Conservation (phyloP, 2,888 invertebrate species). For the Melieria crassipennis region DNA sequence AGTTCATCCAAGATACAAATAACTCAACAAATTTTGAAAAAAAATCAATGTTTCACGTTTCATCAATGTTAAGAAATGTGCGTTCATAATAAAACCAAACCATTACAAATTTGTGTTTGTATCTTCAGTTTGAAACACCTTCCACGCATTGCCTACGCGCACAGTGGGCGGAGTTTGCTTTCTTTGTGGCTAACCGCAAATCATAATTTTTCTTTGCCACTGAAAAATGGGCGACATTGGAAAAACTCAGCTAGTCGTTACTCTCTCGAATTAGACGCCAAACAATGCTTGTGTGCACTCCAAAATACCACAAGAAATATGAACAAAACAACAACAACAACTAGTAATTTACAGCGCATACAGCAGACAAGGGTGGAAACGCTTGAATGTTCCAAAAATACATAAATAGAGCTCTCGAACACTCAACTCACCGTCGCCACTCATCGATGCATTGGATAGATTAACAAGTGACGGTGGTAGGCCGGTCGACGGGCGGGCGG, state of each 20-base stretch:
- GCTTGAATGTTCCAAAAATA: slow-evolving; percentile 7
- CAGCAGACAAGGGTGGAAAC: slow-evolving; percentile 31
- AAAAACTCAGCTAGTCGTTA: slow-evolving; percentile 9
- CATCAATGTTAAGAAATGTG: too few relatives aligned
- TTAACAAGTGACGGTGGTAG: too few relatives aligned
- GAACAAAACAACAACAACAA: too few relatives aligned
- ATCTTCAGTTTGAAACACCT: background rate
- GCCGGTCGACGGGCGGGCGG: background rate
- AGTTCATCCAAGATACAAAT: too few relatives aligned
- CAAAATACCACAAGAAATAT: background rate
- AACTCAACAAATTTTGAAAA: too few relatives aligned
- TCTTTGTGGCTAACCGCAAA: slow-evolving; percentile 50
- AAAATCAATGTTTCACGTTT: too few relatives aligned
- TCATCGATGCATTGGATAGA: too few relatives aligned
- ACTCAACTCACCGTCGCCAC: too few relatives aligned
- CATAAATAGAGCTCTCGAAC: slow-evolving; percentile 7
- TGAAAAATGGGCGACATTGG: slow-evolving; percentile 26
- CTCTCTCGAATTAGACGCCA: too few relatives aligned
- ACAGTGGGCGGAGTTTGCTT: slow-evolving; percentile 45
- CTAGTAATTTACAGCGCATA: background rate
- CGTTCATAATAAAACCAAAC: too few relatives aligned
- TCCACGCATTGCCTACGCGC: background rate
- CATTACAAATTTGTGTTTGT: background rate
- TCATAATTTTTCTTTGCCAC: slow-evolving; percentile 38
- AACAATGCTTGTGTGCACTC: background rate